Base-by-base conservation (phyloP, 1,140 invertebrate species). In the Achatina immaculata region DNA sequence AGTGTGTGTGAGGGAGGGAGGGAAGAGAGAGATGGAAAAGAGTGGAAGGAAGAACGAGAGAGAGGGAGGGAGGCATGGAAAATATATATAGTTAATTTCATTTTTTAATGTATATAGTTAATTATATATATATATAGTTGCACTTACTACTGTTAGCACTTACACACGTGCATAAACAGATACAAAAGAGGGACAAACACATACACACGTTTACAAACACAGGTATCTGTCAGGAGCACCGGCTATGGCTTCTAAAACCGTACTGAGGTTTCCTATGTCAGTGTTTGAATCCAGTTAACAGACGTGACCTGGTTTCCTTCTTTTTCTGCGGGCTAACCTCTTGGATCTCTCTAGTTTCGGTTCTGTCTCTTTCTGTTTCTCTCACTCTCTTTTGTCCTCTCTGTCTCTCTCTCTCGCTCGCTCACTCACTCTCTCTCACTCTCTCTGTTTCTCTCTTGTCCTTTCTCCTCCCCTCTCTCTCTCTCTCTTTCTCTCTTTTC, bases 101-200 rank as follows among this genome's bases (percentile, higher is more conserved):
- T 14, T n/a, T 66, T n/a, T 14, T n/a, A n/a, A 66, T 14, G 31
- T 66, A 66, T 14, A 66, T 66, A 66, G 14, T 9, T 66, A 66
- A 28, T n/a, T 66, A 66, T 14, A 66, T 66, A 66, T 14, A 66
- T 66, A 66, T 14, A 66, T 66, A 66, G 14, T n/a, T 66, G 31
- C 7, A 66, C 31, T n/a, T 14, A 66, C 31, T n/a, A 9, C 19
- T 66, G 31, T 14, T n/a, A n/a, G 31, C 7, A 66, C 31, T n/a
- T 14, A 66, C 31, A 66, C 7, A 66, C 31, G 31, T 14, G 31
- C 31, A 66, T 66, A 16, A 9, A 66, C 28, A 66, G 9, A 66
- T 66, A 66, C 28, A 66, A 9, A 16, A 66, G 9, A n/a, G 9
- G 19, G 19, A n/a, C 62, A 16, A 16, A 28, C 24, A 11, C 24